phyloP scores from a whole-genome alignment of 2,113 vertebrate genomes.

The Stomatorhinus ivindoensis region DNA sequence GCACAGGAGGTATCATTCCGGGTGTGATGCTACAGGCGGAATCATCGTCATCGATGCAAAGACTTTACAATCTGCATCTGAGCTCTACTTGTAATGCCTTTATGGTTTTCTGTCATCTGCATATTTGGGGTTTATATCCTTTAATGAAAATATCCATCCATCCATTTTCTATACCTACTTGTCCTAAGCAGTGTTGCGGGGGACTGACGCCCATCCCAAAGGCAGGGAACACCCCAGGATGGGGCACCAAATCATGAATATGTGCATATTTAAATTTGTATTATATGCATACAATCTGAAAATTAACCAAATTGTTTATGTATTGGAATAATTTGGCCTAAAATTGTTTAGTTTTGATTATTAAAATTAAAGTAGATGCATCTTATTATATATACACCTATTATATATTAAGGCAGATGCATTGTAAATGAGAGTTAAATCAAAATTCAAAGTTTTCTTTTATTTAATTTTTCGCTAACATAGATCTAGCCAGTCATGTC shows the following conservation, averaged over 20 bases:
- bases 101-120: neutral
- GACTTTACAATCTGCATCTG: neutral
- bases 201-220: neutral
- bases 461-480: neutral
- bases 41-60: neutral
- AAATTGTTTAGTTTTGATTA: neutral
- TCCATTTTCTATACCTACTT: neutral
- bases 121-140: neutral
- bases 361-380: neutral
- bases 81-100: neutral
- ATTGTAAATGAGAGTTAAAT: neutral
- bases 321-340: neutral
- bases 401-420: neutral
- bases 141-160: neutral
- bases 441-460: neutral
- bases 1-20: neutral
- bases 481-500: neutral
- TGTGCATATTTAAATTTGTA: neutral
- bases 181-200: neutral
- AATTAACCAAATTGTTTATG: neutral
- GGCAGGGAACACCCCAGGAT: neutral
- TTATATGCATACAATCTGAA: neutral
- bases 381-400: too few species aligned
- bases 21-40: neutral
- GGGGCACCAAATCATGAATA: neutral